Evolutionary conservation across 2,797 vertebrate genomes (phyloP).

Genomic region (Tokudaia tokunoshimensis): DNA sequence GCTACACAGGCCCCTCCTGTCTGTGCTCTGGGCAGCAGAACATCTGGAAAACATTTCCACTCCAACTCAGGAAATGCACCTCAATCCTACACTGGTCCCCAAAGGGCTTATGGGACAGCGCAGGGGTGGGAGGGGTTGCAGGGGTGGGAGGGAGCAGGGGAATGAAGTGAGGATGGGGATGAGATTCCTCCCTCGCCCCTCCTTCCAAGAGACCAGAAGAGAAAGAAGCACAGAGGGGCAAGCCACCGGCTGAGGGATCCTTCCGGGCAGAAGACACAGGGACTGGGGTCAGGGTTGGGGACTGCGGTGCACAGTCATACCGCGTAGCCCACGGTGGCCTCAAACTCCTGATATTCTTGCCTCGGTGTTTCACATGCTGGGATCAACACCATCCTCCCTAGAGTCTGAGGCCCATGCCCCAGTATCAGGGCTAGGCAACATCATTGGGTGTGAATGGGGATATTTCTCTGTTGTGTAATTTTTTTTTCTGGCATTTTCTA

Average conservation of each 20-base stretch:
- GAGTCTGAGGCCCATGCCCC: too few relatives aligned
- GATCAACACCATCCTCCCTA: too few relatives aligned
- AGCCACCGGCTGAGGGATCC: not conserved
- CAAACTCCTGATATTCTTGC: not conserved
- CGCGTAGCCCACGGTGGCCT: not conserved
- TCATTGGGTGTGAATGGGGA: not conserved
- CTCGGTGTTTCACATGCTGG: not conserved
- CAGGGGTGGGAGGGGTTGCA: not conserved
- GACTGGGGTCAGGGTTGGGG: not conserved
- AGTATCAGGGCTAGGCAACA: not conserved
- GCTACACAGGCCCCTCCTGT: not conserved
- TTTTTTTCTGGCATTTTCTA: not conserved
- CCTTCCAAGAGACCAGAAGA: not conserved
- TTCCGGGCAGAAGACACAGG: not conserved
- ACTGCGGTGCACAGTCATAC: not conserved
- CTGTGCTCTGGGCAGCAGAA: not conserved
- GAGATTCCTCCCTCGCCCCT: too few relatives aligned
- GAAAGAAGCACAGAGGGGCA: too few relatives aligned
- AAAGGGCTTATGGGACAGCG: not conserved
- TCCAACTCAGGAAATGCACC: not conserved
- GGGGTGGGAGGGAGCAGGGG: not conserved
- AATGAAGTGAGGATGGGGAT: not conserved
- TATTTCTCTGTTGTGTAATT: not conserved
- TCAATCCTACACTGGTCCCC: not conserved
- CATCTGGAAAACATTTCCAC: slow-evolving; percentile 35